Evolutionary conservation across 2,888 invertebrate genomes (phyloP), one percentile per base, ranked within the genome.

Genomic region (Cheilosia grossa): DNA sequence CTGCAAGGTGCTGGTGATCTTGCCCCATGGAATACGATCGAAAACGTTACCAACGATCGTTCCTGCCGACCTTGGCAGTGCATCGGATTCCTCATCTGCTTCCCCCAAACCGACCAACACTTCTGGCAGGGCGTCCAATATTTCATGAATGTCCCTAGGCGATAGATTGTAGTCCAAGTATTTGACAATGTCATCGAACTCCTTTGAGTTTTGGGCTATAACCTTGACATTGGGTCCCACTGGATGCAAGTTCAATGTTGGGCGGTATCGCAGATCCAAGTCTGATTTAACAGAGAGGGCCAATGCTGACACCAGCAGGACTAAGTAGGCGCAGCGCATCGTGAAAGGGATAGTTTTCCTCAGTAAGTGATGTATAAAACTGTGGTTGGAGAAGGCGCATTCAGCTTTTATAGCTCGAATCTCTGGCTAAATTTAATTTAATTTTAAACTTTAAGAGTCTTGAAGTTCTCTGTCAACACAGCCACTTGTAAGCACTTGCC

Each of bases 1-100:
- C 13, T 80, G 24, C 3, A 83, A 10, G 2, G 0, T 13, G 13
- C 69, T 67, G 9, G 21, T 58, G 15, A 83, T 59, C 21, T 83
- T 83, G 21, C 58, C 42, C 82, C 82, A 83, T 53, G 82, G 82
- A 47, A 83, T 82, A 15, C 56, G 37, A 17, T 74, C 74, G 49
- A 58, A 30, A 1, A 42, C 58, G 15, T 77, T 61, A 10, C 15
- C 47, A 40, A 78, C 58, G 0, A 40, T 53, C 49, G 53, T 56
- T 3, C 19, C 44, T 24, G 70, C 1, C 4, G 82, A 82, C 9
- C 82, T 27, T 0, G 61, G 54, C 19, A 30, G n/a, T 5, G 61
- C 73, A 10, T 17, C 61, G 4, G 47, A 10, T 1, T 72, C 58
- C 3, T 72, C 40, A 10, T 64, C 59, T 2, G 15, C 49, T 10